Evolutionary conservation across 2,888 invertebrate genomes (phyloP), one percentile per base, ranked within the genome.

Genomic region (Eupithecia abbreviata): DNA sequence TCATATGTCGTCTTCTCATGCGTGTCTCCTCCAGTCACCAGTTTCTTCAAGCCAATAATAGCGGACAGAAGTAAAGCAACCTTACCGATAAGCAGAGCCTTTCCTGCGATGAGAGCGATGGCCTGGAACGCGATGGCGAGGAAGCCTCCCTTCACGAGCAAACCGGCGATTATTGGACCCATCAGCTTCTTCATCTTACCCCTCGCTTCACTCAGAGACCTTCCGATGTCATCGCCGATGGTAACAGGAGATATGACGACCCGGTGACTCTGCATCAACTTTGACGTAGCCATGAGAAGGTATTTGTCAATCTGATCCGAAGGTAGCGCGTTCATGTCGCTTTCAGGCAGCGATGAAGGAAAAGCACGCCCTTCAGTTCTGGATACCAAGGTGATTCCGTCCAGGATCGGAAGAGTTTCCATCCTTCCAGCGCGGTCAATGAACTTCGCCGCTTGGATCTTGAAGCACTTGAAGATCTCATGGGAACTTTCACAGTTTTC

Each of bases 1-100:
- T 98, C 98, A 82, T 98, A 97, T 6, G 98, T 98, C 0, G 97
- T 98, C 90, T 97, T 97, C 85, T 97, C 97, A 77, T 96, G 96
- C 30, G 96, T 96, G 80, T 96, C 97, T 72, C 95, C 95, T 42
- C 93, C 91, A 7, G 96, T 96, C 47, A 98, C 96, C 51, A 98
- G 93, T 85, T 98, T 97, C 94, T 98, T 98, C 74, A 98, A 92
- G 0, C 97, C 98, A 82, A 98, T 96, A 81, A 98, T 97, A 42
- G 97, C 97, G 80, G 97, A 97, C 75, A 98, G 94, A 76, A 98
- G 95, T 49, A 98, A 92, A 47, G 98, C 98, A 88, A 98, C 97
- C 94, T 98, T 98, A 84, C 98, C 97, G 84, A 98, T 96, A 74
- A 98, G 95, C 79, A 98, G 91, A 4, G 98, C 98, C 87, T 97